A percentile compares a stretch with the other conserved stretches of the same genome.
Evolutionary conservation across 2,888 invertebrate species (phyloP).

Genomic region (Acrocera orbiculus): DNA sequence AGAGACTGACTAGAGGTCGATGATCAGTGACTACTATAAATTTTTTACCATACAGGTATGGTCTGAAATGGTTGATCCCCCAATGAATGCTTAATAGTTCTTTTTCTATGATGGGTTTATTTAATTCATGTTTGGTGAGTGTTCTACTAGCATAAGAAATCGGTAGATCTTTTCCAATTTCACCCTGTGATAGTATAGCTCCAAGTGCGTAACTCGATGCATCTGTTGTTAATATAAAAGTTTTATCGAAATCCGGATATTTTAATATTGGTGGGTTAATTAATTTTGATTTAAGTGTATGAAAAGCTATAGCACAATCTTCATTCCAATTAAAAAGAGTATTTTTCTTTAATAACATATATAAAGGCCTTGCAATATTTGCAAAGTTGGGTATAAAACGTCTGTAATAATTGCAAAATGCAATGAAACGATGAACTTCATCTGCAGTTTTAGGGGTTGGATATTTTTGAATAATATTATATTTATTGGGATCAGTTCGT

Average conservation of each 20-base stretch:
- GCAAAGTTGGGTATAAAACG: constrained; percentile 14
- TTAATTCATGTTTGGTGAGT: constrained; percentile 15
- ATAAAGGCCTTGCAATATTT: constrained; percentile 12
- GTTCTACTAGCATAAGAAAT: constrained; percentile 18
- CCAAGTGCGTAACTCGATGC: no score
- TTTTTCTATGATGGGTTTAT: constrained; percentile 17
- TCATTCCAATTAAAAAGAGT: constrained; percentile 10
- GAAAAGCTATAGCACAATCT: constrained; percentile 3
- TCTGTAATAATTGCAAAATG: constrained; percentile 14
- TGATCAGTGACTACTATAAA: constrained; percentile 20
- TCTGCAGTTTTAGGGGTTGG: constrained; percentile 13
- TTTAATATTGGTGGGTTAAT: constrained; percentile 7
- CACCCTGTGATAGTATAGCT: no score
- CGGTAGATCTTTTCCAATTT: constrained; percentile 13
- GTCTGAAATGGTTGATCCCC: constrained; percentile 16
- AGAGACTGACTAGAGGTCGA: constrained; percentile 15
- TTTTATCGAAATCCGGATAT: constrained; percentile 5
- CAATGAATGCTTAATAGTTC: constrained; percentile 15
- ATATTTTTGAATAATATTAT: constrained; percentile 13
- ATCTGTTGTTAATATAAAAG: constrained; percentile 19
- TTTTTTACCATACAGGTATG: constrained; percentile 18
- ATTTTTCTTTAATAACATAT: constrained; percentile 12
- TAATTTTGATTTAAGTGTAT: constrained; percentile 7
- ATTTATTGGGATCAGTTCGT: no score
- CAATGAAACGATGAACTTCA: constrained; percentile 12